Evolutionary conservation across 37 sponge, comb jelly and placozoan genomes (phyloP).

Genomic region (Halichondria panicea): DNA sequence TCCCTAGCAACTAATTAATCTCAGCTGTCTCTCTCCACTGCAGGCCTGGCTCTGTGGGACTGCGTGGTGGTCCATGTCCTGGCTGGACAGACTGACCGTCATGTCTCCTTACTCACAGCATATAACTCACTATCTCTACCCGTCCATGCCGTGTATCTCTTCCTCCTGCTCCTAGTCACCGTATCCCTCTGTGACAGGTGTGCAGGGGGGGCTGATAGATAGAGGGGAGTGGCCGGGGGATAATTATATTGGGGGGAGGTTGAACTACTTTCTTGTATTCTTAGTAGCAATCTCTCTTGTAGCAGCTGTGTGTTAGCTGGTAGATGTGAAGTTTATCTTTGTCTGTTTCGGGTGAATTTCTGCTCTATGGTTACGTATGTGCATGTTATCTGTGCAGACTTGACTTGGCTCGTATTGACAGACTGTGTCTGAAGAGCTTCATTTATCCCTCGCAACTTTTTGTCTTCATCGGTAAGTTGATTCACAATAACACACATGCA

Average conservation of each 20-base stretch:
- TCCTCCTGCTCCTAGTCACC: constrained; percentile 38
- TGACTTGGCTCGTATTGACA: constrained; percentile 39
- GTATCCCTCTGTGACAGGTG: constrained; percentile 62
- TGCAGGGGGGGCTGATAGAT: no score
- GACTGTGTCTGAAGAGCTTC: constrained; percentile 24
- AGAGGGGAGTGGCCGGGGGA: no score
- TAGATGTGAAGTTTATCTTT: no score
- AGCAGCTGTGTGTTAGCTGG: no score
- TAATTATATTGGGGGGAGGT: no score
- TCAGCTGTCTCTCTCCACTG: no score
- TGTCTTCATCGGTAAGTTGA: constrained; percentile 29
- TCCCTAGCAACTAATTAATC: no score
- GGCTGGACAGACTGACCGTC: constrained; percentile 11
- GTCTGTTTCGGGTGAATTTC: no score
- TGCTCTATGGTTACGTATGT: no score
- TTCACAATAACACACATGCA: constrained; percentile 2
- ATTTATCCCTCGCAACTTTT: constrained; percentile 26
- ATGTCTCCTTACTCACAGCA: constrained; percentile 51
- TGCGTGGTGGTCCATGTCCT: constrained; percentile 42
- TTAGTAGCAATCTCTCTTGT: no score
- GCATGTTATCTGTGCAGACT: constrained; percentile 18
- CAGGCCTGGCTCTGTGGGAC: constrained; percentile 73
- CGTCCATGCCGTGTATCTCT: constrained; percentile 45
- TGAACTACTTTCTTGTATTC: no score
- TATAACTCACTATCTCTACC: constrained; percentile 59